phyloP scores from a whole-genome alignment of 2,888 invertebrate species.

The Actias luna region DNA sequence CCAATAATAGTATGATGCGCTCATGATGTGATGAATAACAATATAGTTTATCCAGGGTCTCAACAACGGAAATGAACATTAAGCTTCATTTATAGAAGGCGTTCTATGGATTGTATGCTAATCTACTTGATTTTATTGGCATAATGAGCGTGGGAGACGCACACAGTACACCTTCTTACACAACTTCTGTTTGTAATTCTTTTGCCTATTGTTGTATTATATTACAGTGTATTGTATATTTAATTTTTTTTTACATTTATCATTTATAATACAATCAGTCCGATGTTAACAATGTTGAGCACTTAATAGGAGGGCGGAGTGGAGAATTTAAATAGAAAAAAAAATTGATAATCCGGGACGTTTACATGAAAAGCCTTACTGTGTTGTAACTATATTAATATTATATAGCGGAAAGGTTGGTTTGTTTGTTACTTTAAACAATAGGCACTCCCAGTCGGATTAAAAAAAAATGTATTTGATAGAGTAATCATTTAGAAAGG shows the following conservation, averaged over 20 bases:
- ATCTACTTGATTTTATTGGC: constrained; percentile 58
- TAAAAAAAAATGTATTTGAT: no score
- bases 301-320: neutral
- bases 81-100: constrained; percentile 59
- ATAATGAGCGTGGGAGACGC: constrained; percentile 60
- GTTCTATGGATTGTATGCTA: constrained; percentile 69
- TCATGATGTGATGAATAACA: constrained; percentile 1
- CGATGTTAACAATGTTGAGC: neutral
- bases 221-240: neutral
- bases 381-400: no score
- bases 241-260: constrained; percentile 1
- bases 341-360: neutral
- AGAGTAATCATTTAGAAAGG: no score
- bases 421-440: no score
- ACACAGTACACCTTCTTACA: constrained; percentile 35
- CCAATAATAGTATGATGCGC: neutral
- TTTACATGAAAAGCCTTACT: no score
- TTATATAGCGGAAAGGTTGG: no score
- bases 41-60: constrained; percentile 23
- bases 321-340: neutral
- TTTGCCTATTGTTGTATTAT: neutral
- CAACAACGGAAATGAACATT: constrained; percentile 55
- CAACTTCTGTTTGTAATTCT: constrained; percentile 3
- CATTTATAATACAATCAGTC: neutral
- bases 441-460: no score